Percentiles rank a stretch among this genome's conserved stretches.
These are phyloP conservation scores for Charanyca ferruginea DNA, from an alignment of 2,888 invertebrate genomes.

Conservation along the genomic window DNA sequence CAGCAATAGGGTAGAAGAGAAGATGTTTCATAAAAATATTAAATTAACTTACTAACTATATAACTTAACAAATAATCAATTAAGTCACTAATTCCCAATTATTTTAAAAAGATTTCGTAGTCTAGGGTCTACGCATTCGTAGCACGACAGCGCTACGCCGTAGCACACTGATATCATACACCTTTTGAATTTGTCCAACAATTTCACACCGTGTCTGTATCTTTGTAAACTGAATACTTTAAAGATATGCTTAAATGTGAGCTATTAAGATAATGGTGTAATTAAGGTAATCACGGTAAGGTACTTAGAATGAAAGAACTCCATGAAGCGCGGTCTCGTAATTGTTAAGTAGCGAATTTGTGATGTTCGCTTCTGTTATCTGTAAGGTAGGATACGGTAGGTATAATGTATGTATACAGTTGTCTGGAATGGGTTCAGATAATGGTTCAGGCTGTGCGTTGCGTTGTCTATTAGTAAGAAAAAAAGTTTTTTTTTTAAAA, in stretches of 20 bases:
- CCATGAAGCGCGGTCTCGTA: slow-evolving; percentile 14
- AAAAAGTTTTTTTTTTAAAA: too few relatives aligned
- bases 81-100: too few relatives aligned
- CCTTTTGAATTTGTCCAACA: background rate
- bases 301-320: slow-evolving; percentile 11
- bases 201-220: background rate
- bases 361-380: slow-evolving; percentile 1
- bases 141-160: slow-evolving; percentile 13
- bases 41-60: too few relatives aligned
- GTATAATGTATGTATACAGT: background rate
- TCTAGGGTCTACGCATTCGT: slow-evolving; percentile 8
- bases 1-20: too few relatives aligned
- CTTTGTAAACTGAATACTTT: background rate
- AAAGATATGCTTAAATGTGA: slow-evolving; percentile 15
- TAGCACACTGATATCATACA: slow-evolving; percentile 1
- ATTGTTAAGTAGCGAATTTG: slow-evolving; percentile 5
- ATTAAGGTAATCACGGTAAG: slow-evolving; percentile 35
- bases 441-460: background rate
- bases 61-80: too few relatives aligned
- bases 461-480: too few relatives aligned
- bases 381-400: background rate
- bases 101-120: background rate
- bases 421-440: background rate
- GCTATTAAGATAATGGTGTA: slow-evolving; percentile 37
- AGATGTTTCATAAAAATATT: too few relatives aligned